Evolutionary conservation across 2,797 vertebrate genomes (phyloP).

Genomic region (Lates japonicus): DNA sequence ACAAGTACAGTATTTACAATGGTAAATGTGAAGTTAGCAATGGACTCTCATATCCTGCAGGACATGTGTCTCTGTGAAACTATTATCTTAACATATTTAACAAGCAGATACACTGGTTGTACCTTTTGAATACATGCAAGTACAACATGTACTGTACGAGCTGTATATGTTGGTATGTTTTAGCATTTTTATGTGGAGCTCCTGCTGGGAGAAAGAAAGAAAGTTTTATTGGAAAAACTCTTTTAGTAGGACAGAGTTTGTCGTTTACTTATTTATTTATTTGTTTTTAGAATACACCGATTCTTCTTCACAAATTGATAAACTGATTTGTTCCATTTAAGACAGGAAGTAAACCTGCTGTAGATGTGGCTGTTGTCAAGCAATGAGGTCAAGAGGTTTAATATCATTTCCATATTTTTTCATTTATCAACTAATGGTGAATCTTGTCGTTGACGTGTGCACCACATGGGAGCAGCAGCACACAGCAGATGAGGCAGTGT

Average conservation of each 20-base stretch:
- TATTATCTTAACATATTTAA: background rate
- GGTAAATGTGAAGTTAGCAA: background rate
- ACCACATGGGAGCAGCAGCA: constrained; percentile 75
- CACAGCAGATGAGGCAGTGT: constrained; percentile 38
- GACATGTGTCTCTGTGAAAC: background rate
- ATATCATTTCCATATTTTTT: background rate
- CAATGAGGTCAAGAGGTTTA: background rate
- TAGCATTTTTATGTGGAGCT: too few relatives aligned
- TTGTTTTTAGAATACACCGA: too few relatives aligned
- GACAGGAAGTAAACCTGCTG: background rate
- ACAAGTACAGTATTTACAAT: too few relatives aligned
- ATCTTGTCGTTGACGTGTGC: background rate
- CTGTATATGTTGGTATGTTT: too few relatives aligned
- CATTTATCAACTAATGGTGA: too few relatives aligned
- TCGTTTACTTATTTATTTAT: too few relatives aligned
- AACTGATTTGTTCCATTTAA: background rate
- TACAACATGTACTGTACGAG: too few relatives aligned
- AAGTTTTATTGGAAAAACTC: too few relatives aligned
- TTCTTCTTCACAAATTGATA: too few relatives aligned
- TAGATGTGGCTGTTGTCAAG: background rate
- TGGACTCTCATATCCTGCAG: background rate
- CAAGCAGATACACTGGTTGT: background rate
- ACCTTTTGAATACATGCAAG: too few relatives aligned
- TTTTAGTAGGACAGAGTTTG: too few relatives aligned
- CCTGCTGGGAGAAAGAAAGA: too few relatives aligned